Base-by-base conservation (phyloP, 2,113 vertebrate species). In the Campylorhamphus procurvoides region DNA sequence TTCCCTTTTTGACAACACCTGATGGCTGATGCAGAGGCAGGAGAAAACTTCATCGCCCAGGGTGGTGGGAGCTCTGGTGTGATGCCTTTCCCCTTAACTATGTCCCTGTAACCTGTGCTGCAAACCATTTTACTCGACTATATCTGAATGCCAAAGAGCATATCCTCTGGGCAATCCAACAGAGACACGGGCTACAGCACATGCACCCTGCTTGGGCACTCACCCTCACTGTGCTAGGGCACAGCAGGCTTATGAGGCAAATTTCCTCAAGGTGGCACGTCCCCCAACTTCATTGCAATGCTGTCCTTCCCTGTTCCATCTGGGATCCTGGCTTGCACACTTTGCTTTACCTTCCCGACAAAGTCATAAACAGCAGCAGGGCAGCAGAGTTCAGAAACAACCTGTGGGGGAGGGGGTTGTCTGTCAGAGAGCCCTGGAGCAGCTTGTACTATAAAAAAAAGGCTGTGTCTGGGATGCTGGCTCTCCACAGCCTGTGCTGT, bases 271-370 rank as follows among this genome's bases (percentile, higher is more conserved):
- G n/a, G 17, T 37, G 31, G 18, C 22, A 9, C 37, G 24, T 63
- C 13, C 23, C 19, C 16, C 12, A 3, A 3, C 10, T 67, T 63
- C 6, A 3, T 18, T 3, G 1, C 28, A 46, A 77, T 55, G 13
- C 22, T 52, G 44, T 40, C 35, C 59, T 55, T 81, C 19, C 24
- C 14, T 0, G 1, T 31, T 84, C 53, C 7, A 1, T 29, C 25
- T 0, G 0, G 23, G 37, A 66, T 39, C 33, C 5, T 2, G 10
- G 23, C 24, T 80, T 64, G 33, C 24, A 50, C 0, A 0, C 14
- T 87, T 67, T 63, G 11, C 59, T 63, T n/a, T 76, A 8, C 33
- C 33, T 40, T 28, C 47, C 23, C 3, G 3, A 47, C 37, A 40
- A 47, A 71, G 56, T 52, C 2, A 2, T 50, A 53, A n/a, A 47